phyloP scores from a whole-genome alignment of 1,140 invertebrate genomes.

The Cyclina sinensis region DNA sequence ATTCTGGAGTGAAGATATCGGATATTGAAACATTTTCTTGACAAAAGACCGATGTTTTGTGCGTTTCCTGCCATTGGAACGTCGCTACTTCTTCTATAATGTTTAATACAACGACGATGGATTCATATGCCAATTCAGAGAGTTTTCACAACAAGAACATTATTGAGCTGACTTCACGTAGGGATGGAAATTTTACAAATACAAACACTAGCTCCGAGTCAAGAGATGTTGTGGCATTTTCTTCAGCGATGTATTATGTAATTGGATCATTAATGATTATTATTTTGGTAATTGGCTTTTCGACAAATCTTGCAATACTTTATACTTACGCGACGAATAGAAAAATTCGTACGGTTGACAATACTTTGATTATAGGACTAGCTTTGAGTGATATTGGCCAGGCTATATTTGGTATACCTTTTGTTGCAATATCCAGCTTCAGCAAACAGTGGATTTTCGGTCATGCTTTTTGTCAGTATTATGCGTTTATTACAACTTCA shows the following conservation, averaged over 20 bases:
- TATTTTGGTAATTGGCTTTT: slow-evolving; percentile 11
- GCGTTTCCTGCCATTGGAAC: neutral
- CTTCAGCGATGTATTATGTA: neutral
- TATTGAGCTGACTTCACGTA: neutral
- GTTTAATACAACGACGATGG: neutral
- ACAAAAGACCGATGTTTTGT: neutral
- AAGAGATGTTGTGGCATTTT: neutral
- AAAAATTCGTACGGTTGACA: slow-evolving; percentile 31
- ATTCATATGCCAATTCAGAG: neutral
- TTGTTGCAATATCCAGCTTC: slow-evolving; percentile 29
- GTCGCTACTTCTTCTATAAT: neutral
- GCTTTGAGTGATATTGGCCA: slow-evolving; percentile 16
- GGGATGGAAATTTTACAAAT: neutral
- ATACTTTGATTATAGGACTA: slow-evolving; percentile 29
- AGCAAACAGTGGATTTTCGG: slow-evolving; percentile 15
- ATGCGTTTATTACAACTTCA: slow-evolving; percentile 24
- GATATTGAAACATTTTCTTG: neutral
- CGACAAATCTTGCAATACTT: slow-evolving; percentile 13
- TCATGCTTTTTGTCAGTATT: slow-evolving; percentile 15
- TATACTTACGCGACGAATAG: neutral
- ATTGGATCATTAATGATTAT: slow-evolving; percentile 11
- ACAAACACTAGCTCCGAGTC: neutral
- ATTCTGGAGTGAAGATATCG: neutral
- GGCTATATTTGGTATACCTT: slow-evolving; percentile 16
- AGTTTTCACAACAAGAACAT: neutral